These are phyloP conservation scores for Atrichornis clamosus DNA, from an alignment of 2,113 vertebrate species.

Conservation along the genomic window DNA sequence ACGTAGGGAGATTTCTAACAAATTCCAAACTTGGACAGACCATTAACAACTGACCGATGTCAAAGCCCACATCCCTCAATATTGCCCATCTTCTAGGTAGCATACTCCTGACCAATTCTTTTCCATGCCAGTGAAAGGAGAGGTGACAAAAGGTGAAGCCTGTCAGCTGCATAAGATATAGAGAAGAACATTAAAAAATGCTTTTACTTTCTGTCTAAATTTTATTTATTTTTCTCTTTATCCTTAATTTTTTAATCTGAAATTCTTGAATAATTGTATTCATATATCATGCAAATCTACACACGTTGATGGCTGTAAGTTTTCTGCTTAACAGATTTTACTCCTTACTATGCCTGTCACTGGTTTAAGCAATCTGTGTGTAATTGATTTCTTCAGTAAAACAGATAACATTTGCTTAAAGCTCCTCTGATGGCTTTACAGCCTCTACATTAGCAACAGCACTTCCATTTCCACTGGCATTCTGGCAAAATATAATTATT, in stretches of 20 bases:
- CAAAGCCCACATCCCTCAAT: background rate
- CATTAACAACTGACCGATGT: background rate
- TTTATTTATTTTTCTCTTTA: constrained; percentile 44
- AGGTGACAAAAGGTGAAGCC: background rate
- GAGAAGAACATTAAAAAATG: background rate
- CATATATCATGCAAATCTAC: constrained; percentile 67
- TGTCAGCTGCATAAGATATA: background rate
- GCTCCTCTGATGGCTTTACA: constrained; percentile 76
- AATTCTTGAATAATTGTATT: constrained; percentile 63
- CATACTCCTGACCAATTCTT: background rate
- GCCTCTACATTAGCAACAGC: constrained; percentile 71
- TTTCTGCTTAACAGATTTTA: constrained; percentile 76
- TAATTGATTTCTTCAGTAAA: constrained; percentile 81
- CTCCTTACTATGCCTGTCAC: constrained; percentile 73
- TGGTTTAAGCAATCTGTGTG: constrained; percentile 72
- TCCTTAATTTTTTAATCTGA: constrained; percentile 22
- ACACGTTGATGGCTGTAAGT: constrained; percentile 66
- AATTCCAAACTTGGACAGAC: background rate
- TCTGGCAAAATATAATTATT: constrained; percentile 77
- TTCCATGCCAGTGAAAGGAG: background rate
- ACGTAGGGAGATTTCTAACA: background rate
- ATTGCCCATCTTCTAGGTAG: background rate
- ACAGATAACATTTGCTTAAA: constrained; percentile 81
- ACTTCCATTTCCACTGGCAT: constrained; percentile 68
- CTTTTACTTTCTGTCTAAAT: background rate